Evolutionary conservation across 2,797 vertebrate species (phyloP).

Genomic region (Macropus fuliginosus): DNA sequence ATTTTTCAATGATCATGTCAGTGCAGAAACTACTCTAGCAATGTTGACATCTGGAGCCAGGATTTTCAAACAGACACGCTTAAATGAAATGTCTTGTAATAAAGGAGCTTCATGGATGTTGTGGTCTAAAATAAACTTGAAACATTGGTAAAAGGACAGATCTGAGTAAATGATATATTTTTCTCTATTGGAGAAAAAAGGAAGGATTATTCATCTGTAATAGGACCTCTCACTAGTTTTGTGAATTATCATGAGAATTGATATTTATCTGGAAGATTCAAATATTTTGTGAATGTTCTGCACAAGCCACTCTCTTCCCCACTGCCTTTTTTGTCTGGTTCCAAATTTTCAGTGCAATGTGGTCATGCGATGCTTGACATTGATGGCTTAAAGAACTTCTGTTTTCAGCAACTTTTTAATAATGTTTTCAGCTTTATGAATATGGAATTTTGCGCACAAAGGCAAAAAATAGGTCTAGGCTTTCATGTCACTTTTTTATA

Average conservation of each 20-base stretch:
- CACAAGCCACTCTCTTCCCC: rapidly evolving
- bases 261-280: slow-evolving; percentile 10
- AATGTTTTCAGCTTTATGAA: background rate
- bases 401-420: background rate
- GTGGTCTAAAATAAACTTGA: slow-evolving; percentile 56
- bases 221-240: slow-evolving; percentile 63
- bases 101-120: slow-evolving; percentile 49
- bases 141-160: slow-evolving; percentile 44
- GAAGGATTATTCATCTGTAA: slow-evolving; percentile 49
- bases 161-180: slow-evolving; percentile 40
- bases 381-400: background rate
- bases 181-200: slow-evolving; percentile 59
- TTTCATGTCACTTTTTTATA: background rate
- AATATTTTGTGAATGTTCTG: background rate
- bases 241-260: slow-evolving; percentile 48
- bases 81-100: slow-evolving; percentile 58
- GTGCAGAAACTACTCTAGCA: background rate
- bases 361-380: background rate
- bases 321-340: background rate
- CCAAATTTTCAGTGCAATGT: background rate
- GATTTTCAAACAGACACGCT: slow-evolving; percentile 61
- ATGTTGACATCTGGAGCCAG: slow-evolving; percentile 60
- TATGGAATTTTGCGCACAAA: background rate
- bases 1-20: background rate
- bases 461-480: background rate